phyloP scores from a whole-genome alignment of 23 tunicate genomes.

The Ciona savignyi region DNA sequence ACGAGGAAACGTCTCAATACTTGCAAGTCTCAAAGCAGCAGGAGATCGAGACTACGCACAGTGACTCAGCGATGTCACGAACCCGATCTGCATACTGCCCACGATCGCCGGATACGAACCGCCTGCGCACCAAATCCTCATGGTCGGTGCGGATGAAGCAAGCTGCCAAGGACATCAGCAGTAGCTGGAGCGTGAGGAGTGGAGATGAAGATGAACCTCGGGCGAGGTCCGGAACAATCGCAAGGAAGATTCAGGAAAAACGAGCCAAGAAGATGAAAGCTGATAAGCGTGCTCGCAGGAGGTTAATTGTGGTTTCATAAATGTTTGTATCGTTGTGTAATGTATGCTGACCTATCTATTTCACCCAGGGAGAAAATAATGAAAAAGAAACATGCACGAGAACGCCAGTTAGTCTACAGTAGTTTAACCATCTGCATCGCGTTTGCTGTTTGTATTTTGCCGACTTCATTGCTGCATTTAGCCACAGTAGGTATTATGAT shows the following conservation, averaged over 20 bases:
- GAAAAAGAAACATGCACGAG: constrained; percentile 54
- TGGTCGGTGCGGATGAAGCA: constrained; percentile 14
- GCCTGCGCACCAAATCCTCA: constrained; percentile 5
- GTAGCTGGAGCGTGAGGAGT: too few species aligned
- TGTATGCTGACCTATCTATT: too few species aligned
- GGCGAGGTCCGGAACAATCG: constrained; percentile 36
- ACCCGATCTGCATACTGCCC: constrained; percentile 2
- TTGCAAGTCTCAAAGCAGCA: constrained; percentile 6
- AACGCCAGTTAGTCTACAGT: constrained; percentile 82
- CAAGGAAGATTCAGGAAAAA: constrained; percentile 39
- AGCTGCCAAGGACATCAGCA: background rate
- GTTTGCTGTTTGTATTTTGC: constrained; percentile 72
- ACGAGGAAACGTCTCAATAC: background rate
- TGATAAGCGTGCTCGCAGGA: background rate
- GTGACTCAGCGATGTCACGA: constrained; percentile 4
- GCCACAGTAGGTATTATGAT: constrained; percentile 23
- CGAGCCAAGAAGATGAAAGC: constrained; percentile 13
- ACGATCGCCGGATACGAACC: background rate
- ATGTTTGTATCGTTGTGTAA: too few species aligned
- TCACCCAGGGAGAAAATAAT: constrained; percentile 28
- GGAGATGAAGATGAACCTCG: constrained; percentile 2
- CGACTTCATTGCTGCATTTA: constrained; percentile 47
- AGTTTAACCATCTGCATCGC: constrained; percentile 74
- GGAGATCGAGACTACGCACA: constrained; percentile 1
- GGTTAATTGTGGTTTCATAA: background rate